Evolutionary conservation across 1,140 invertebrate species (phyloP).

Genomic region (Drosophila biarmipes): DNA sequence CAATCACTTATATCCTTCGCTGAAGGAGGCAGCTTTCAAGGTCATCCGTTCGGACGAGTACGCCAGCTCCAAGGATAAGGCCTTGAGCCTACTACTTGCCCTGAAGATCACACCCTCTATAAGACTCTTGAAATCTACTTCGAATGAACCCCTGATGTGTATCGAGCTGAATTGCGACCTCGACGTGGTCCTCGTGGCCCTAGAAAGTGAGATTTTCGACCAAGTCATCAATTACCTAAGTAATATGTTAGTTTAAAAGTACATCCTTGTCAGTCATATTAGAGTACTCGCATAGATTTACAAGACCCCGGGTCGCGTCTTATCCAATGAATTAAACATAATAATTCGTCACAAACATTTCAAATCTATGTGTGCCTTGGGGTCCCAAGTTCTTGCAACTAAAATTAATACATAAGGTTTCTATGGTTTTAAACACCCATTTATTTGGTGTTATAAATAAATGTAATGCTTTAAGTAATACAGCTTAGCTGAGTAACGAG

Average conservation of each 20-base stretch:
- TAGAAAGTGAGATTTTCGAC: conserved; percentile 49
- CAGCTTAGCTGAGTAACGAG: too few species aligned
- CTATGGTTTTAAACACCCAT: too few species aligned
- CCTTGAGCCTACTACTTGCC: conserved; percentile 29
- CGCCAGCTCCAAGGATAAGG: conserved; percentile 6
- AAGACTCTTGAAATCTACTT: not conserved
- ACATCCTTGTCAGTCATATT: not conserved
- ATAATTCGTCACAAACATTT: too few species aligned
- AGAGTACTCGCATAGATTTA: too few species aligned
- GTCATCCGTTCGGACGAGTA: conserved; percentile 24
- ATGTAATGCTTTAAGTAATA: too few species aligned
- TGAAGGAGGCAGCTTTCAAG: conserved; percentile 52
- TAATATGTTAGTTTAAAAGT: not conserved
- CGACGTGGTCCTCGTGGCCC: conserved; percentile 57
- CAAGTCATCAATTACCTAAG: conserved; percentile 37
- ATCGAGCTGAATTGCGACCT: conserved; percentile 66
- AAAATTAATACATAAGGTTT: too few species aligned
- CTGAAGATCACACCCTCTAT: conserved; percentile 52
- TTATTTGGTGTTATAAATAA: too few species aligned
- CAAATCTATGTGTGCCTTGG: too few species aligned
- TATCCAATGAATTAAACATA: too few species aligned
- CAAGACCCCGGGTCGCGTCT: too few species aligned
- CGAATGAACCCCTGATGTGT: conserved; percentile 34
- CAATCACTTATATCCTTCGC: conserved; percentile 50
- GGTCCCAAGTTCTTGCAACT: too few species aligned